A percentile compares a stretch with the other conserved stretches of the same genome.
These are phyloP conservation scores for Agrochola lychnidis DNA, from an alignment of 2,888 invertebrate species.

Conservation along the genomic window DNA sequence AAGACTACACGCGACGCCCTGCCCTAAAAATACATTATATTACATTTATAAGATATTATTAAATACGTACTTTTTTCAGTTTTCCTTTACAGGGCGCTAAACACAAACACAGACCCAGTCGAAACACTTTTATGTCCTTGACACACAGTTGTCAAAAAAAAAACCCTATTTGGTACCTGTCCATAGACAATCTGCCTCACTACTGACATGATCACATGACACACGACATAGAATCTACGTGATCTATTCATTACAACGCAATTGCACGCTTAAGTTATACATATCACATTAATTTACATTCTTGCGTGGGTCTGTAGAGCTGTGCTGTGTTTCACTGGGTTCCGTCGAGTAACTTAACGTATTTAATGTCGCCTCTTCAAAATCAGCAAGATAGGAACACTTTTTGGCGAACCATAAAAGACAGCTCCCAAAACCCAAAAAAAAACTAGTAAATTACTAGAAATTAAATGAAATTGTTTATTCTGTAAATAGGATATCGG, in stretches of 20 bases:
- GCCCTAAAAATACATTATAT: neutral
- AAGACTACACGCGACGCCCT: neutral
- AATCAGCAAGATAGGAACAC: too few species aligned
- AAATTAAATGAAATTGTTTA: too few species aligned
- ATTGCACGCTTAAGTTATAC: slow-evolving; percentile 37
- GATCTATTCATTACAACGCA: slow-evolving; percentile 50
- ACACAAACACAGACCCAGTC: slow-evolving; percentile 20
- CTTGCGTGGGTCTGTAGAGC: slow-evolving; percentile 29
- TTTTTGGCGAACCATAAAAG: too few species aligned
- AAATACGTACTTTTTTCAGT: slow-evolving; percentile 35
- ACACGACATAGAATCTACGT: slow-evolving; percentile 24
- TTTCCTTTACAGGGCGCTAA: slow-evolving; percentile 8
- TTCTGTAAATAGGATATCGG: too few species aligned
- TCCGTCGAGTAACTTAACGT: slow-evolving; percentile 7
- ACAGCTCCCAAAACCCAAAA: too few species aligned
- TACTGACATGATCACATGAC: slow-evolving; percentile 29
- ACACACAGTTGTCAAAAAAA: slow-evolving; percentile 19
- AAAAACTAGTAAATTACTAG: too few species aligned
- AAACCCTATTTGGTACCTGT: slow-evolving; percentile 19
- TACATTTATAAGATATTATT: neutral
- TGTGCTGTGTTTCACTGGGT: slow-evolving; percentile 3
- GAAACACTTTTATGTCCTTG: slow-evolving; percentile 17
- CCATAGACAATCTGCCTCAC: slow-evolving; percentile 3
- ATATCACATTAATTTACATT: slow-evolving; percentile 32
- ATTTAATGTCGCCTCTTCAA: too few species aligned